These are phyloP conservation scores for Myrmecobius fasciatus DNA, from an alignment of 2,113 vertebrate species.

Conservation along the genomic window DNA sequence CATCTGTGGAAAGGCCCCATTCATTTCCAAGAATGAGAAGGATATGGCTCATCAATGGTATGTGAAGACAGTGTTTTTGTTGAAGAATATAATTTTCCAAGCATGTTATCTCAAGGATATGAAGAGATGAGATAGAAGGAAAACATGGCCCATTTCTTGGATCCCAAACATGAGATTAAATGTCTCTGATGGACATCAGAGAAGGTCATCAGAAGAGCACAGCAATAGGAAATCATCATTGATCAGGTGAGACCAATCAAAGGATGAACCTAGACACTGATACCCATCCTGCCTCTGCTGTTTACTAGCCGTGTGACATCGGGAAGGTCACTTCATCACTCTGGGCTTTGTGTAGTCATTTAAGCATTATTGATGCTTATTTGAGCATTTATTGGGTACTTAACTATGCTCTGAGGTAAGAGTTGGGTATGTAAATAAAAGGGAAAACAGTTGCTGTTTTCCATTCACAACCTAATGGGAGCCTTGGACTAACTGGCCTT, in stretches of 20 bases:
- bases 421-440: neutral
- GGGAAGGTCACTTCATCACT: neutral
- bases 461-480: neutral
- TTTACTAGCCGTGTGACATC: neutral
- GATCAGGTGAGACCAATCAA: neutral
- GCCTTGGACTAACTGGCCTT: neutral
- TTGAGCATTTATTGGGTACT: neutral
- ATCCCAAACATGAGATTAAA: neutral
- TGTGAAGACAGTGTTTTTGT: neutral
- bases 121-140: neutral
- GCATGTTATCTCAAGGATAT: neutral
- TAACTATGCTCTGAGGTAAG: neutral
- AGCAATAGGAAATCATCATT: neutral
- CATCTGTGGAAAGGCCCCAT: neutral
- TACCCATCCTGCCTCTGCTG: neutral
- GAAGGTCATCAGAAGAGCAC: neutral
- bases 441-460: neutral
- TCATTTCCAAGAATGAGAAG: neutral
- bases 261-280: neutral
- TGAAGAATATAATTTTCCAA: neutral
- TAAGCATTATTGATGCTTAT: too few relatives aligned
- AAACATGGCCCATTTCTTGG: neutral
- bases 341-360: neutral
- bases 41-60: neutral
- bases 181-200: neutral